Evolutionary conservation across 1,140 invertebrate species (phyloP), one percentile per base, ranked within the genome.

Genomic region (Drosophila pruinosa): DNA sequence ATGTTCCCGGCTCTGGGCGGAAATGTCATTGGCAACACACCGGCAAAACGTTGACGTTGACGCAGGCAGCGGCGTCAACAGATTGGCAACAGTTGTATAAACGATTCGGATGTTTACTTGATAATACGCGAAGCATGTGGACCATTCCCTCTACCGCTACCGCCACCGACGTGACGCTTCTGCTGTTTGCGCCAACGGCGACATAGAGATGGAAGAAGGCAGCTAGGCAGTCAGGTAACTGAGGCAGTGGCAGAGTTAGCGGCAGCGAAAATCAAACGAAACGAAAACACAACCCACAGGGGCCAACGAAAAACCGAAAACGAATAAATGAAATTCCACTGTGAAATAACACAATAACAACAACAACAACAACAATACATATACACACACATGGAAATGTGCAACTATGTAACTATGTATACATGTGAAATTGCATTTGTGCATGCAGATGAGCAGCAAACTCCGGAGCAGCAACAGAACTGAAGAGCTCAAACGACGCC

Each of bases 81-180:
- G 78, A 85, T 85, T 85, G 80, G 73, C 80, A 86, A 86, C 80
- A 85, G 81, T 85, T 85, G 80, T 77, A 85, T 74, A 85, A 85
- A 85, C 76, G 80, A 77, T 77, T 76, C 61, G 64, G 50, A 86
- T 85, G 81, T 86, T 85, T 85, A 65, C 76, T 77, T 71, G 76
- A 70, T 77, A 74, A 86, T 77, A 74, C 50, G 69, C 39, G 24
- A 62, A 69, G 65, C 65, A 69, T 62, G 57, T 62, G 57, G 47
- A 31, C 14, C 19, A 38, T 4, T 12, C 17, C 7, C 43, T n/a
- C n/a, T 50, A 31, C 34, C 12, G 39, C 8, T 56, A 22, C 43
- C 14, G 21, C 34, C 50, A 22, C 19, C 24, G 31, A 3, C 6
- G 45, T 34, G 31, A 3, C 6, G 45, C 43, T 28, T 10, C 7